Evolutionary conservation across 2,888 invertebrate species (phyloP).

Genomic region (Taphrorychus bicolor): DNA sequence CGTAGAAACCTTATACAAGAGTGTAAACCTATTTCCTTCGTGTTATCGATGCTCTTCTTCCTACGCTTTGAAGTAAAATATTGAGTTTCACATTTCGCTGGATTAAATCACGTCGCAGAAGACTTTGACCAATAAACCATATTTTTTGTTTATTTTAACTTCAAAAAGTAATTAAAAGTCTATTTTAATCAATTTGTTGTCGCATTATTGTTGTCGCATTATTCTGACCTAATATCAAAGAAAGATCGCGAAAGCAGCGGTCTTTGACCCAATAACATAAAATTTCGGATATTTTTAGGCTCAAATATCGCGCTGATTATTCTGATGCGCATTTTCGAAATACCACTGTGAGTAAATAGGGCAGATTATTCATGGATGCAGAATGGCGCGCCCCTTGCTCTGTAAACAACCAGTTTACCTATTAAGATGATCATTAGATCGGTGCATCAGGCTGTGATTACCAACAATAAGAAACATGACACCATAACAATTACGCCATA

Average conservation of each 20-base stretch:
- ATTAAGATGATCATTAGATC: background rate
- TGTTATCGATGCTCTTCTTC: background rate
- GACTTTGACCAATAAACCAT: background rate
- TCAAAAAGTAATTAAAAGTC: background rate
- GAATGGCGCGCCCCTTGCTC: background rate
- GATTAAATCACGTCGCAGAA: background rate
- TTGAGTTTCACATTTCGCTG: background rate
- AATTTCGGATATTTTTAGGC: background rate
- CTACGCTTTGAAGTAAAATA: background rate
- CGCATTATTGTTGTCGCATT: background rate
- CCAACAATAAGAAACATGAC: slow-evolving; percentile 17
- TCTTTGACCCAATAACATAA: background rate
- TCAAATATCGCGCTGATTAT: background rate
- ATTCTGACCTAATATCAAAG: background rate
- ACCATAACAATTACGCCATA: slow-evolving; percentile 19
- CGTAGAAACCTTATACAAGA: slow-evolving; percentile 7
- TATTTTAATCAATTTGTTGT: background rate
- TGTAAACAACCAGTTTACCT: background rate
- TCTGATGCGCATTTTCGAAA: background rate
- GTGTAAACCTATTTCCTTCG: slow-evolving; percentile 2
- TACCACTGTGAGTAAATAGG: background rate
- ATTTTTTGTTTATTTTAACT: background rate
- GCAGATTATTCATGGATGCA: background rate
- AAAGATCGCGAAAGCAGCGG: background rate
- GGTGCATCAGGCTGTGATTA: background rate